Conservation (phyloP, 2,888 invertebrate genomes). For the Phalangium opilio region DNA sequence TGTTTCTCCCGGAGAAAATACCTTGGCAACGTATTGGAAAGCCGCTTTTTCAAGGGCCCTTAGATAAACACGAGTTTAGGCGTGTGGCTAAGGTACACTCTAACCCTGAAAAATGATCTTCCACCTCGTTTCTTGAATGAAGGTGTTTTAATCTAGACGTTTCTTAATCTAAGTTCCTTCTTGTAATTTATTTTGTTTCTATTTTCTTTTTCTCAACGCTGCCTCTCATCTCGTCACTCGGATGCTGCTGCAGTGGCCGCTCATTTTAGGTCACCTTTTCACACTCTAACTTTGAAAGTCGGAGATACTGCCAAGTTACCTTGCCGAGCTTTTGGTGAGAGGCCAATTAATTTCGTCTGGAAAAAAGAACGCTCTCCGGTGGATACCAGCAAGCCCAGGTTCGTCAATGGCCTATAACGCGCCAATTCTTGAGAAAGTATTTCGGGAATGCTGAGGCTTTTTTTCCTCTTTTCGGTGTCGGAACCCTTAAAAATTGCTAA, state of each 20-base stretch:
- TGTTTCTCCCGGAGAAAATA: no score
- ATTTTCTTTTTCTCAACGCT: background rate
- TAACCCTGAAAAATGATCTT: no score
- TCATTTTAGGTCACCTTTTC: constrained; percentile 77
- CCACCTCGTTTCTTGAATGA: background rate
- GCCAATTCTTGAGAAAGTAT: no score
- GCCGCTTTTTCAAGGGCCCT: no score
- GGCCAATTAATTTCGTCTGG: constrained; percentile 87
- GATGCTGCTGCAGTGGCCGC: constrained; percentile 52
- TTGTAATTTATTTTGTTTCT: background rate
- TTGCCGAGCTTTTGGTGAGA: constrained; percentile 84
- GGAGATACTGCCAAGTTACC: constrained; percentile 80
- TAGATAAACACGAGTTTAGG: no score
- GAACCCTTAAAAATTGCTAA: no score
- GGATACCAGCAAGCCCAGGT: constrained; percentile 41
- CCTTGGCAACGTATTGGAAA: no score
- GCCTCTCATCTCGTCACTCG: no score
- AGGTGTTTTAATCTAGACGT: background rate
- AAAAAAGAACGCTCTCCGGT: constrained; percentile 48
- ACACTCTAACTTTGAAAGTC: constrained; percentile 76
- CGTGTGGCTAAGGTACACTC: no score
- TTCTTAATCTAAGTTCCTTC: background rate
- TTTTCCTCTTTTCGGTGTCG: no score
- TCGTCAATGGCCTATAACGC: no score
- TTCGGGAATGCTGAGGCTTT: no score